Evolutionary conservation across 2,888 invertebrate species (phyloP), one percentile per base, ranked within the genome.

Genomic region (Pammene aurita): DNA sequence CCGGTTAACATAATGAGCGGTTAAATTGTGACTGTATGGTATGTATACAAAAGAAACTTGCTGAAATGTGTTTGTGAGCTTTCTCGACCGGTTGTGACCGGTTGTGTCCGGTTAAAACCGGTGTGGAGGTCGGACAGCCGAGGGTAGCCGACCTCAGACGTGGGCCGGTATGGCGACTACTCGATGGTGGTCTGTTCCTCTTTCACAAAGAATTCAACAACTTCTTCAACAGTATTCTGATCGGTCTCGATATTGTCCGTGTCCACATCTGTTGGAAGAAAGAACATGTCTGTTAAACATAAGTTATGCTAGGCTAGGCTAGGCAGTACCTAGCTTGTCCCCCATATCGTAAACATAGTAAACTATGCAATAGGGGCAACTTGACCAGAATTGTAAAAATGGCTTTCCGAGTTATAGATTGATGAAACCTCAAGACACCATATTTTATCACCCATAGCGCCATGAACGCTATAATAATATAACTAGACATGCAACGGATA

Each of bases 131-230:
- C 73, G 74, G 72, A 74, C 71, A 67, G 34, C 67, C 75, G 85
- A 86, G 87, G 86, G 71, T 87, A 84, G 81, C 85, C 84, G 87
- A 84, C 90, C 88, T 83, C 84, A 65, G 77, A 84, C 84, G 83
- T 75, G 66, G 60, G 71, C 65, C 57, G 72, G 72, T 80, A 89
- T 90, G 85, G 82, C 80, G 89, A 91, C 89, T 96, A 96, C 93
- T 97, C 97, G 84, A 97, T 93, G 77, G 95, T 89, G 18, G 95
- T 96, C 82, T 95, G 94, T 94, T 98, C 98, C 94, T 98, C 98
- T 94, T 98, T 98, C 86, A 98, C 95, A 94, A 99, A 97, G 96
- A 98, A 98, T 96, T 99, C 98, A 82, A 99, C 96, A 84, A 96
- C 94, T 93, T 99, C 98, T 86, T 98, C 98, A 86, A 98, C 98